Conservation (phyloP, 1,140 invertebrate species). For the Patella vulgata region DNA sequence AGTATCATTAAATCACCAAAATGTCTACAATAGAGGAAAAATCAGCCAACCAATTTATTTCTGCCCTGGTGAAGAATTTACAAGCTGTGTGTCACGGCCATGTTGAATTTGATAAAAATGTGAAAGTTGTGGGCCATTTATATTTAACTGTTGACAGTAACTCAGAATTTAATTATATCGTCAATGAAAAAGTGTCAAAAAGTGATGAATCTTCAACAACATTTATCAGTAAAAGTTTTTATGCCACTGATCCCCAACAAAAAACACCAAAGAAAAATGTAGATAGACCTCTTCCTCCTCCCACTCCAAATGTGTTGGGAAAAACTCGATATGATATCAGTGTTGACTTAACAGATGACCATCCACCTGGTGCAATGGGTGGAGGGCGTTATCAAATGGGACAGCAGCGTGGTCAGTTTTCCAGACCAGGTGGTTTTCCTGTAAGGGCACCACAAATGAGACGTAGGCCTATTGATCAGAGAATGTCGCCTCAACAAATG, state of each 20-base stretch:
- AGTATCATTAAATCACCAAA: too few species aligned
- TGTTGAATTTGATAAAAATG: constrained; percentile 28
- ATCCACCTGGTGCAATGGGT: too few species aligned
- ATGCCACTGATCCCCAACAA: constrained; percentile 4
- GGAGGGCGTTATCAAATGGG: too few species aligned
- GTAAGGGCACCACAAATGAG: too few species aligned
- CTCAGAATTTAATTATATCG: constrained; percentile 26
- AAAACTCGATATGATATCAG: too few species aligned
- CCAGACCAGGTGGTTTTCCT: too few species aligned
- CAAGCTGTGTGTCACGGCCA: constrained; percentile 31
- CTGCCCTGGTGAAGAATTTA: constrained; percentile 23
- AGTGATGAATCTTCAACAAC: constrained; percentile 24
- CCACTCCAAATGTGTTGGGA: too few species aligned
- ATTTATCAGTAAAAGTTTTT: constrained; percentile 33
- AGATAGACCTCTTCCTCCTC: too few species aligned
- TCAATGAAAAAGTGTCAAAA: constrained; percentile 31
- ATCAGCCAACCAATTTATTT: constrained; percentile 22
- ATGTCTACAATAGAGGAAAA: constrained; percentile 16
- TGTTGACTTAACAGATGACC: too few species aligned
- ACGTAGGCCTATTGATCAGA: too few species aligned
- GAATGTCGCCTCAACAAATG: too few species aligned
- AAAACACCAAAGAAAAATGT: constrained; percentile 3
- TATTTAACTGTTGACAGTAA: constrained; percentile 24
- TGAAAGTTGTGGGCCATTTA: constrained; percentile 29
- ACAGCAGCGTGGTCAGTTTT: too few species aligned